phyloP scores from a whole-genome alignment of 2,113 vertebrate species.

The Phyllopteryx taeniolatus region DNA sequence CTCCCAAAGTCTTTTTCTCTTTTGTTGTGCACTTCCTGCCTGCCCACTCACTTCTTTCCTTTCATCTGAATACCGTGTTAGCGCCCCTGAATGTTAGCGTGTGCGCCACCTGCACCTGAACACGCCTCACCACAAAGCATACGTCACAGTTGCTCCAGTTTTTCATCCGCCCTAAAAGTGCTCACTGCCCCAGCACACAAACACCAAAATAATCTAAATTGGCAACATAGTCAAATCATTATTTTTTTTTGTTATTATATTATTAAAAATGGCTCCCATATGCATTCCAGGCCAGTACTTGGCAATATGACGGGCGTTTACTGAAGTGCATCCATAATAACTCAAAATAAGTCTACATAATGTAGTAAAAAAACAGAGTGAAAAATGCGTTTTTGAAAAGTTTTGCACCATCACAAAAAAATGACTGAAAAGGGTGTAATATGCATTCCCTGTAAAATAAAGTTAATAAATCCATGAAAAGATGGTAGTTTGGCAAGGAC shows the following conservation, averaged over 20 bases:
- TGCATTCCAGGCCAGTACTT: background rate
- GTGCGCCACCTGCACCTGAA: slow-evolving; percentile 44
- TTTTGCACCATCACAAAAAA: too few relatives aligned
- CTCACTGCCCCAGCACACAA: slow-evolving; percentile 38
- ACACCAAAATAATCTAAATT: slow-evolving; percentile 6
- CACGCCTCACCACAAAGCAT: slow-evolving; percentile 37
- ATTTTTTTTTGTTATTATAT: too few relatives aligned
- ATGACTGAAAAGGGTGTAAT: too few relatives aligned
- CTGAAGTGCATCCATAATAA: background rate
- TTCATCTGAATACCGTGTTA: slow-evolving; percentile 61
- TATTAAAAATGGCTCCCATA: background rate
- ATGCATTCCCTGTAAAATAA: too few relatives aligned
- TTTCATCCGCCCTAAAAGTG: slow-evolving; percentile 36
- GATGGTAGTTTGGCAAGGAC: too few relatives aligned
- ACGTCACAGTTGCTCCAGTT: slow-evolving; percentile 55
- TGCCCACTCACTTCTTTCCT: slow-evolving; percentile 55
- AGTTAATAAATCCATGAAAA: too few relatives aligned
- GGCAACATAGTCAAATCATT: background rate
- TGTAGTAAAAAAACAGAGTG: too few relatives aligned
- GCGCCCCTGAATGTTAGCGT: slow-evolving; percentile 44
- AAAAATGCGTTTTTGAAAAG: background rate
- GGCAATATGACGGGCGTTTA: background rate
- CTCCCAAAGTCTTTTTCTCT: slow-evolving; percentile 43
- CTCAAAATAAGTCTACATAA: background rate
- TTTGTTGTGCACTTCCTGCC: slow-evolving; percentile 63